Evolutionary conservation across 2,888 invertebrate species (phyloP).

Genomic region (Orthosia gothica): DNA sequence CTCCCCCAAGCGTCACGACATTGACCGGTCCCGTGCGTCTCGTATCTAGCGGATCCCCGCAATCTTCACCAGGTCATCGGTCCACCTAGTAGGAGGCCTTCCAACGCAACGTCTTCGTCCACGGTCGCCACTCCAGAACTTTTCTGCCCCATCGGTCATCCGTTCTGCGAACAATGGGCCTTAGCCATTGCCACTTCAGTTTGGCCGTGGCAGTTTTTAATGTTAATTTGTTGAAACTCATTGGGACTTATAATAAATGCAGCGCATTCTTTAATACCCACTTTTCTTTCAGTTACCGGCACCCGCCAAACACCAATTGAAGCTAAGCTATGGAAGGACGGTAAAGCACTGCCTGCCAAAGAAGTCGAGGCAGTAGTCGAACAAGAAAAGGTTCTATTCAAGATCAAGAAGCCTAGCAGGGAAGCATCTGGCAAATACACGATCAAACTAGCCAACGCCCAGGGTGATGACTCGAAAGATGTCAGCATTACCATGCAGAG

Average conservation of each 20-base stretch:
- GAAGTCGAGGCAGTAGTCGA: constrained; percentile 98
- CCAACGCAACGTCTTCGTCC: too few species aligned
- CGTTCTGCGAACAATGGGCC: too few species aligned
- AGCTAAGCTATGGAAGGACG: constrained; percentile 97
- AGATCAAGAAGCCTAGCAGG: constrained; percentile 97
- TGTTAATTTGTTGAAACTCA: neutral
- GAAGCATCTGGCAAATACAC: constrained; percentile 98
- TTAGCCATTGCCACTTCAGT: too few species aligned
- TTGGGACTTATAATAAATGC: neutral
- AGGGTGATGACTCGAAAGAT: constrained; percentile 97
- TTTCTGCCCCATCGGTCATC: too few species aligned
- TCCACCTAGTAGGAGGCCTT: too few species aligned
- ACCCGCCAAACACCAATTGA: constrained; percentile 97
- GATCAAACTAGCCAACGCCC: constrained; percentile 97
- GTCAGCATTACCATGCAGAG: constrained; percentile 96
- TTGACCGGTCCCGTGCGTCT: too few species aligned
- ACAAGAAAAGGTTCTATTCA: constrained; percentile 97
- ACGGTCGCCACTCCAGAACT: too few species aligned
- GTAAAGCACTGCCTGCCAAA: constrained; percentile 96
- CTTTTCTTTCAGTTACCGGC: constrained; percentile 93
- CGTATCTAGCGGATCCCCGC: too few species aligned
- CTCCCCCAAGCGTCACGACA: too few species aligned
- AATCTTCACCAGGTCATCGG: too few species aligned
- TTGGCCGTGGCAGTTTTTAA: too few species aligned
- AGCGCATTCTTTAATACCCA: neutral